Conservation (phyloP, 2,888 invertebrate genomes). For the Koerneria pararmatus region DNA sequence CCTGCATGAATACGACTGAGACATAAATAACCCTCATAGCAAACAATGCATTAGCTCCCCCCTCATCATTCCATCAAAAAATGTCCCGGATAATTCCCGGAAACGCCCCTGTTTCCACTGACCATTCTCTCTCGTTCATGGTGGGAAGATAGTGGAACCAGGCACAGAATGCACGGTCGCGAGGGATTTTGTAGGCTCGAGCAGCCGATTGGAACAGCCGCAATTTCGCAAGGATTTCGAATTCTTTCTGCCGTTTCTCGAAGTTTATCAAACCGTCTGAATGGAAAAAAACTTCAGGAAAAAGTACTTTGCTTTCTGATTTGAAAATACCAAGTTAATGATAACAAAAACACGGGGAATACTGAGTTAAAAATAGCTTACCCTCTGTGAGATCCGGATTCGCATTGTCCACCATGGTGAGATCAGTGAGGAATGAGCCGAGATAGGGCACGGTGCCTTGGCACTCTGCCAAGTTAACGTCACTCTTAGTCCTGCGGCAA, state of each 20-base stretch:
- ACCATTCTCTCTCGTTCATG: constrained; percentile 86
- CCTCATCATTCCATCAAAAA: too few species aligned
- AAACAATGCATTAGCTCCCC: too few species aligned
- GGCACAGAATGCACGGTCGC: constrained; percentile 82
- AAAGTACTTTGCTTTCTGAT: neutral
- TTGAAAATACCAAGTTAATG: neutral
- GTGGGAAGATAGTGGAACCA: constrained; percentile 87
- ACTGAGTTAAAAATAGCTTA: constrained; percentile 62
- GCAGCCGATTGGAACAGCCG: constrained; percentile 91
- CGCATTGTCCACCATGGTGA: constrained; percentile 97
- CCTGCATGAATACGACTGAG: too few species aligned
- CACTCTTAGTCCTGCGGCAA: constrained; percentile 56
- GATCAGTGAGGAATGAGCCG: constrained; percentile 93
- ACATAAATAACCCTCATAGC: too few species aligned
- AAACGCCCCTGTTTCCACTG: constrained; percentile 53
- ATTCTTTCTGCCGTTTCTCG: constrained; percentile 94
- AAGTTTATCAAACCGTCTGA: constrained; percentile 81
- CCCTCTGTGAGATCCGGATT: constrained; percentile 74
- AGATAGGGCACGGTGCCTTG: constrained; percentile 72
- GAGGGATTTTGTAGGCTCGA: constrained; percentile 82
- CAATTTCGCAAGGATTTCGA: constrained; percentile 92
- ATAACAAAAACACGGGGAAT: too few species aligned
- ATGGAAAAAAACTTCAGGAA: constrained; percentile 13
- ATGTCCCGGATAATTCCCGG: too few species aligned
- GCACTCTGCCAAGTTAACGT: constrained; percentile 55